Conservation (phyloP, 1,140 invertebrate species). For the Bombus sibiricus region DNA sequence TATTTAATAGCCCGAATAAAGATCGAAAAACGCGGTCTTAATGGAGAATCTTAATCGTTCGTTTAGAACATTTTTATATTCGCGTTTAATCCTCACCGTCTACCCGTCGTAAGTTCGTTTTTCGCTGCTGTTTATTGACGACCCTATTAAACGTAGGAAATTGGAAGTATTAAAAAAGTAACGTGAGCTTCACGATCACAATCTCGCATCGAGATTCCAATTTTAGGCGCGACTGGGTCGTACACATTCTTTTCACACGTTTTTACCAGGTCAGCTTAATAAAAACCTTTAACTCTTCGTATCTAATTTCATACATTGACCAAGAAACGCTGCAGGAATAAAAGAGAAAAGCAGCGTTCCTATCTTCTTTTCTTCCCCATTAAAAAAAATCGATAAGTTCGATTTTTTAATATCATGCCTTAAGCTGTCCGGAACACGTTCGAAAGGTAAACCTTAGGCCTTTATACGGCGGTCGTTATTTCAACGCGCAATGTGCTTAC, state of each 20-base stretch:
- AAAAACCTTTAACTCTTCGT: not conserved
- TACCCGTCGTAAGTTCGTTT: not conserved
- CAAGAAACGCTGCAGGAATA: not conserved
- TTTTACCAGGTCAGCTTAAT: not conserved
- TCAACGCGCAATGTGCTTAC: not conserved
- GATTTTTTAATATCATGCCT: not conserved
- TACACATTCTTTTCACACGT: not conserved
- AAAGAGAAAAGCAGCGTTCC: not conserved
- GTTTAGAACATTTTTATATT: not conserved
- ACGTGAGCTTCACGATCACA: too few species aligned
- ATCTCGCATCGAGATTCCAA: slow-evolving; percentile 9
- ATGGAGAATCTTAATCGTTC: slow-evolving; percentile 1
- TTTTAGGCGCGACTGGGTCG: slow-evolving; percentile 23
- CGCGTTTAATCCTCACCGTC: slow-evolving; percentile 19
- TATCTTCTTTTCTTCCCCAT: not conserved
- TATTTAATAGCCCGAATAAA: slow-evolving; percentile 17
- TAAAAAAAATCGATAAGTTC: not conserved
- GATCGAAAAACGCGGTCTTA: slow-evolving; percentile 3
- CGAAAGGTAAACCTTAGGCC: not conserved
- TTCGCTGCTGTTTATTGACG: slow-evolving; percentile 10
- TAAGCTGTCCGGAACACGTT: not conserved
- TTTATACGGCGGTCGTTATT: slow-evolving; percentile 3
- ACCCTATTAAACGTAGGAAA: slow-evolving; percentile 35
- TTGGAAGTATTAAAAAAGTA: too few species aligned
- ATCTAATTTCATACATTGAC: not conserved